These are phyloP conservation scores for Drosophila longiperda DNA, from an alignment of 2,888 invertebrate genomes.

Conservation along the genomic window DNA sequence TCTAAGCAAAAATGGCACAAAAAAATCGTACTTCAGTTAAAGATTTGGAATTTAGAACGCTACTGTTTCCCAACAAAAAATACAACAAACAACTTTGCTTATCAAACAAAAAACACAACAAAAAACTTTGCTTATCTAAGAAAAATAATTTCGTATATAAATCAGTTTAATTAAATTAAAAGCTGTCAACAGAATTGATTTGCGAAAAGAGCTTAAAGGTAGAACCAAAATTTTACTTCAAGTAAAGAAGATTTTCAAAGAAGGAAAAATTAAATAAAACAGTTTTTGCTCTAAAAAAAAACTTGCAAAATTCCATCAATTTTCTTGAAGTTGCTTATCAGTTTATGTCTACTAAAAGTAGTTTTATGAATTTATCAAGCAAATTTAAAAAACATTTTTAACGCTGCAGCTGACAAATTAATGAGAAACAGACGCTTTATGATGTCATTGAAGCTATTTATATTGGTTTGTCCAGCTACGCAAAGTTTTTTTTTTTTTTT, in stretches of 20 bases:
- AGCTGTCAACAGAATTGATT: not conserved
- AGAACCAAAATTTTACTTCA: not conserved
- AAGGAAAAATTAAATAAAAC: not conserved
- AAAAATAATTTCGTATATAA: not conserved
- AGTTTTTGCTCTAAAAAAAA: not conserved
- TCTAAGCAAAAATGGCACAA: not conserved
- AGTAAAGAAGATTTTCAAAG: not conserved
- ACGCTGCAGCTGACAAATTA: constrained; percentile 5
- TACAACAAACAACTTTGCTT: not conserved
- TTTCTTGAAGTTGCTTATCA: not conserved
- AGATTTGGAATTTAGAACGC: not conserved
- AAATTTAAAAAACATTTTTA: not conserved
- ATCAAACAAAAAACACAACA: not conserved
- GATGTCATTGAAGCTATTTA: constrained; percentile 42
- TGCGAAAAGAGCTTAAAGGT: not conserved
- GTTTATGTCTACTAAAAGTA: not conserved
- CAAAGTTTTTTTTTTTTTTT: not conserved
- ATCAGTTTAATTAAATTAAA: not conserved
- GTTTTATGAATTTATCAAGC: not conserved
- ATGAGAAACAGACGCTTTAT: constrained; percentile 29
- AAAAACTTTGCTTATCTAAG: no score
- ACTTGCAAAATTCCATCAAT: not conserved
- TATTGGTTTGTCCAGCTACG: not conserved
- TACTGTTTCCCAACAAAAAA: not conserved
- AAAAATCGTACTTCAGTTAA: not conserved